Conservation (phyloP, 2,888 invertebrate genomes). For the Cephalotes varians region DNA sequence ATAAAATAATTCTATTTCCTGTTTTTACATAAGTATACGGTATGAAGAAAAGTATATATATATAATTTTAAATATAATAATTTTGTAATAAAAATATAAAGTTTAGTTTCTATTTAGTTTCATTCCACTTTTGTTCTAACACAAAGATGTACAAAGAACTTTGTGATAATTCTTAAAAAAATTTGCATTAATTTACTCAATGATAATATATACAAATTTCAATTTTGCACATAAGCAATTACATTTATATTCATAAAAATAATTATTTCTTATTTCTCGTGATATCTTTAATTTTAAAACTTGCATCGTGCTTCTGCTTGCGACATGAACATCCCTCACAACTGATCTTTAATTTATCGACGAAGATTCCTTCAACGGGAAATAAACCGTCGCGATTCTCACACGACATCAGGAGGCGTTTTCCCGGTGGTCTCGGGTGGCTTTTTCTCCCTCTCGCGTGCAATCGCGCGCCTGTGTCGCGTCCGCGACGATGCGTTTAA, state of each 20-base stretch:
- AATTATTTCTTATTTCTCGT: neutral
- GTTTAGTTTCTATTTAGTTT: neutral
- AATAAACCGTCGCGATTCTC: constrained; percentile 8
- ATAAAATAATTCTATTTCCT: neutral
- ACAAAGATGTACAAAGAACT: neutral
- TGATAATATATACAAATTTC: neutral
- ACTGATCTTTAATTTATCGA: neutral
- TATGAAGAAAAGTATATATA: no score
- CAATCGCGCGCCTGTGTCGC: constrained; percentile 71
- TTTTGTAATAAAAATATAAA: neutral
- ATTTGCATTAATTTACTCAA: neutral
- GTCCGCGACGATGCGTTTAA: constrained; percentile 75
- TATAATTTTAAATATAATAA: neutral
- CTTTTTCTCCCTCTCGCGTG: constrained; percentile 69
- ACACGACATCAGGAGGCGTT: neutral
- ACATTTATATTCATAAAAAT: neutral
- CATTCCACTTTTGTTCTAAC: neutral
- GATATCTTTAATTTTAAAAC: neutral
- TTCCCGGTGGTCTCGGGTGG: constrained; percentile 35
- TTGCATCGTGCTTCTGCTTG: neutral
- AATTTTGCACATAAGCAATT: neutral
- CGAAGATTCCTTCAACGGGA: neutral
- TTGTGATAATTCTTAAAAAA: neutral
- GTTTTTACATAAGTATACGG: neutral
- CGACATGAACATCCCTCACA: no score